These are phyloP conservation scores for Cheilosia pagana DNA, from an alignment of 2,888 invertebrate genomes.

Conservation along the genomic window DNA sequence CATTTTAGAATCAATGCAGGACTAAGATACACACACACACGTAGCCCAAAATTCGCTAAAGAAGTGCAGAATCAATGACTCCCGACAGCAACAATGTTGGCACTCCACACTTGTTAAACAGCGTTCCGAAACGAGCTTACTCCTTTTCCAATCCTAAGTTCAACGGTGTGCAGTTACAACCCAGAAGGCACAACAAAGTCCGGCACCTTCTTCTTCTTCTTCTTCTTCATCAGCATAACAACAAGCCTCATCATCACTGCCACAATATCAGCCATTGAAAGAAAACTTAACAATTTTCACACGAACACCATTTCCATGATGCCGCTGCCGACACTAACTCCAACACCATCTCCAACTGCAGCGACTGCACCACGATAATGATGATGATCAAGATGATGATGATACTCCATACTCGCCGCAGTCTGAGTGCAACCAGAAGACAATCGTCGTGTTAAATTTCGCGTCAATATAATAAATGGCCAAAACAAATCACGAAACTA, in stretches of 20 bases:
- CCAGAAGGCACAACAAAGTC: constrained; percentile 64
- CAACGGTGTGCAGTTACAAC: constrained; percentile 68
- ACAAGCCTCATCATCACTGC: constrained; percentile 3
- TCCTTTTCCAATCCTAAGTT: constrained; percentile 26
- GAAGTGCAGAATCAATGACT: no score
- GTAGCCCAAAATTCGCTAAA: no score
- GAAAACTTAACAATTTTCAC: constrained; percentile 70
- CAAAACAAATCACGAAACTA: constrained; percentile 77
- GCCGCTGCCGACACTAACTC: constrained; percentile 44
- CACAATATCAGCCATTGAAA: constrained; percentile 46
- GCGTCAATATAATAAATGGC: constrained; percentile 78
- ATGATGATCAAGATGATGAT: constrained; percentile 77
- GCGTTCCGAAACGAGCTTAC: constrained; percentile 18
- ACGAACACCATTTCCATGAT: constrained; percentile 60
- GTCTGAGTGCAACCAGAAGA: constrained; percentile 51
- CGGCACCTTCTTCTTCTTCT: constrained; percentile 32
- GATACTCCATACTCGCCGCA: constrained; percentile 70
- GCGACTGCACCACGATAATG: constrained; percentile 76
- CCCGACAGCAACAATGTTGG: neutral
- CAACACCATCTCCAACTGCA: constrained; percentile 36
- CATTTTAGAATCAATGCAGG: no score
- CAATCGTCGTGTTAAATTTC: constrained; percentile 76
- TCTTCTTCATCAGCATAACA: constrained; percentile 46
- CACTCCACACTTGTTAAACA: constrained; percentile 66
- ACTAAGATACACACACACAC: no score